Evolutionary conservation across 1,140 invertebrate species (phyloP), one percentile per base, ranked within the genome.

Genomic region (Pogonus chalceus): DNA sequence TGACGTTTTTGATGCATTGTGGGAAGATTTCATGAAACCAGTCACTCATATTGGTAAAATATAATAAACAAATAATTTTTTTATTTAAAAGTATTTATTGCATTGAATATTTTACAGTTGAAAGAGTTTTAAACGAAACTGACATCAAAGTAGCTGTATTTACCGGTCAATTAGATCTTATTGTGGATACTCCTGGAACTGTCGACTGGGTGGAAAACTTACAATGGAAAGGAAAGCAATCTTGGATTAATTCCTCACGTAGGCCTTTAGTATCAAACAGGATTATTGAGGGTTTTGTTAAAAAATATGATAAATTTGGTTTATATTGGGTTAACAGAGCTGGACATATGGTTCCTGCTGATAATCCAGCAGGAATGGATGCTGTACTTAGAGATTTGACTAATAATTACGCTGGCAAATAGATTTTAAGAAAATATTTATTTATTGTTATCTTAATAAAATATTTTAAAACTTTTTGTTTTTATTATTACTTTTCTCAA

Each of bases 11-110:
- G 53, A 62, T 26, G 68, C 64, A 12, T 76, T 89, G 22, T 57
- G 52, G 16, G 78, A 57, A 18, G 90, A 92, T 64, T 92, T 92
- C 61, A 92, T 93, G 89, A 89, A 87, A 64, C 86, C 88, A 12
- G 87, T 87, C 21, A 79, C 81, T 10, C 63, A 82, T 43, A 74
- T 81, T 62, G 78, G 82, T 85, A 65, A 67, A 70, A 65, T 35
- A 16, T 53, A 22, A 20, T 35, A 4, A 31, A 35, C 20, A 10
- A 48, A 1, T 35, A 26, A 20, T 55, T 51, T 12, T 23, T 21
- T 53, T 2, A 2, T 21, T 14, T 23, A 23, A 24, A 9, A 23
- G n/a, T 22, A 2, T 47, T 21, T 23, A 53, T 43, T 23, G 14
- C 18, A 50, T 23, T 22, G 18, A 18, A 18, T 14, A 43, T 35